These are phyloP conservation scores for Xylota sylvarum DNA, from an alignment of 2,888 invertebrate genomes.

Conservation along the genomic window DNA sequence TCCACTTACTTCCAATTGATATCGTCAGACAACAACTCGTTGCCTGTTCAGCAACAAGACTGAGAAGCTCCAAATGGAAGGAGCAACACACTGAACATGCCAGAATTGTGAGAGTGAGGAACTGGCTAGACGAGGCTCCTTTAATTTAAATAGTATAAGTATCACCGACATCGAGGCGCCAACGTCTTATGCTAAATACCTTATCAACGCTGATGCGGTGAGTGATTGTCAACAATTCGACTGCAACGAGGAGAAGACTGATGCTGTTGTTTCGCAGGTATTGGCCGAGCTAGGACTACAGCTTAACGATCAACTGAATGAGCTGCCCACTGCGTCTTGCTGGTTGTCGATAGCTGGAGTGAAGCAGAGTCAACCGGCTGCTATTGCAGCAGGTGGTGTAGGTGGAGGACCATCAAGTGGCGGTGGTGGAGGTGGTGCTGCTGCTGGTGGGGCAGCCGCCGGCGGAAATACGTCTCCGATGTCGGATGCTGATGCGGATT, in stretches of 20 bases:
- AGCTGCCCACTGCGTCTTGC: constrained; percentile 90
- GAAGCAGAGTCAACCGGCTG: constrained; percentile 88
- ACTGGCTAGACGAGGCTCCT: too few relatives aligned
- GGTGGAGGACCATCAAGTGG: constrained; percentile 84
- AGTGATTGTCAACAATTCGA: too few relatives aligned
- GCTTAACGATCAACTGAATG: constrained; percentile 95
- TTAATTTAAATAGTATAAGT: too few relatives aligned
- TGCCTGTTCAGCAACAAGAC: too few relatives aligned
- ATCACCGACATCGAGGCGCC: too few relatives aligned
- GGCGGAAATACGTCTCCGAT: constrained; percentile 86
- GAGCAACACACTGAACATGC: too few relatives aligned
- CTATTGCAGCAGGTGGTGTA: constrained; percentile 85
- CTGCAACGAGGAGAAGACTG: constrained; percentile 99
- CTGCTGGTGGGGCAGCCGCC: constrained; percentile 83
- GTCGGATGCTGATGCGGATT: constrained; percentile 97
- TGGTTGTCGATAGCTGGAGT: constrained; percentile 86
- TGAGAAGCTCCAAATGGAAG: too few relatives aligned
- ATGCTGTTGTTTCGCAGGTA: constrained; percentile 97
- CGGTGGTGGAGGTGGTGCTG: constrained; percentile 84
- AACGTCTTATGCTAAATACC: too few relatives aligned
- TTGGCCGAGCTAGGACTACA: constrained; percentile 98
- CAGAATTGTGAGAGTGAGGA: too few relatives aligned
- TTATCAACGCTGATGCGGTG: too few relatives aligned
- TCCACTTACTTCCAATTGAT: too few relatives aligned
- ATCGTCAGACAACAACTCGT: too few relatives aligned